Evolutionary conservation across 2,113 vertebrate species (phyloP).

Genomic region (Alectura lathami): DNA sequence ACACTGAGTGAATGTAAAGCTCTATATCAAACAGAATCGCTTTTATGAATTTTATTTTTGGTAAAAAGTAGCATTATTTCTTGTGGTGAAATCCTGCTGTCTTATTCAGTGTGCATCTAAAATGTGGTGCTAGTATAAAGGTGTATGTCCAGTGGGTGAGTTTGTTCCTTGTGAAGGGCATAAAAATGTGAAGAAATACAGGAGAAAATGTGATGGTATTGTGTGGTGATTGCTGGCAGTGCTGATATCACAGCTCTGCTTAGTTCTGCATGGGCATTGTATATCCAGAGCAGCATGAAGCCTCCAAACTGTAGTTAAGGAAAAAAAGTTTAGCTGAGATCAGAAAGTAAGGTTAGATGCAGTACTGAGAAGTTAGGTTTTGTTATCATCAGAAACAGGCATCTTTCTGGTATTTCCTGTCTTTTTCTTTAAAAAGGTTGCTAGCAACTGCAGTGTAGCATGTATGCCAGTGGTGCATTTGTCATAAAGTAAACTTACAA

Average conservation of each 20-base stretch:
- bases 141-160: background rate
- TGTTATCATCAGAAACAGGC: background rate
- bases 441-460: background rate
- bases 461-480: background rate
- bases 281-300: background rate
- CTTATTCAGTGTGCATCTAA: background rate
- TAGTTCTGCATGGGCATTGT: background rate
- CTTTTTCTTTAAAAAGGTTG: background rate
- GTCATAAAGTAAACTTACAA: background rate
- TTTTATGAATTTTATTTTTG: background rate
- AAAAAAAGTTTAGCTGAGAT: background rate
- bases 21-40: background rate
- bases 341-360: background rate
- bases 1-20: background rate
- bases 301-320: background rate
- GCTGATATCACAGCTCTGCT: background rate
- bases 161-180: background rate
- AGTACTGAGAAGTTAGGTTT: background rate
- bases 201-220: background rate
- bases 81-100: background rate
- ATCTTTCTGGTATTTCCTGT: background rate
- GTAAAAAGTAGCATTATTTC: background rate
- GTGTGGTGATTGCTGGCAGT: background rate
- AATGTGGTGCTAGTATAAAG: background rate
- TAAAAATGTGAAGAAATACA: background rate